Base-by-base conservation (phyloP, 2,888 invertebrate genomes). In the Cactoblastis cactorum region DNA sequence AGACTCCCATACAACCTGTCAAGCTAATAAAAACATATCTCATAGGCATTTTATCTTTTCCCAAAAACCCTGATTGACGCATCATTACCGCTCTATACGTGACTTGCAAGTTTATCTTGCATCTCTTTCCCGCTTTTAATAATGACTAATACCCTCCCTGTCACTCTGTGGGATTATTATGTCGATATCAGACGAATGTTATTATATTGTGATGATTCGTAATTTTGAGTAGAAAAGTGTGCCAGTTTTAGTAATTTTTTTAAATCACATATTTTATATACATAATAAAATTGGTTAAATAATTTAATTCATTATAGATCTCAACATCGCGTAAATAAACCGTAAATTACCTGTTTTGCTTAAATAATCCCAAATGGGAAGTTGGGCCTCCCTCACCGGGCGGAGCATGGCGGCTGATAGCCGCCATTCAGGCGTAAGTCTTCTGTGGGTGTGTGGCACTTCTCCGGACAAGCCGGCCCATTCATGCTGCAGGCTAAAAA, bases 1-100 rank as follows among this genome's bases (percentile, higher is more conserved):
- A 38, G 19, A 12, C 24, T 41, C 12, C 14, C 4, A 41, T 24
- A 9, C 14, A n/a, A 35, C 46, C 46, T 37, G 46, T 47, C 35
- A 35, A 12, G 22, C 14, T 47, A 19, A 47, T 46, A 34, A 17
- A 48, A 37, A 49, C 38, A 49, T 45, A 46, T 12, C 33, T 19
- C 39, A 33, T 14, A 39, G 8, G 12, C 24, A 58, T 62, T 54
- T 52, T 50, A 24, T 58, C 54, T 62, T 65, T 63, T 70, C 24
- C 43, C 43, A 11, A 43, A 43, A 28, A 28, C 61, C 46, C 37
- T 74, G 78, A 78, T 72, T 77, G 78, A 78, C 77, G 71, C 62
- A 65, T 74, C 76, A 76, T 78, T 78, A 77, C 68, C 54, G 58
- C 65, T 67, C 68, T 61, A 61, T 59, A 57, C 61, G 62, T 77